Evolutionary conservation across 2,113 vertebrate species (phyloP).

Genomic region (Phylloscopus whistleri): DNA sequence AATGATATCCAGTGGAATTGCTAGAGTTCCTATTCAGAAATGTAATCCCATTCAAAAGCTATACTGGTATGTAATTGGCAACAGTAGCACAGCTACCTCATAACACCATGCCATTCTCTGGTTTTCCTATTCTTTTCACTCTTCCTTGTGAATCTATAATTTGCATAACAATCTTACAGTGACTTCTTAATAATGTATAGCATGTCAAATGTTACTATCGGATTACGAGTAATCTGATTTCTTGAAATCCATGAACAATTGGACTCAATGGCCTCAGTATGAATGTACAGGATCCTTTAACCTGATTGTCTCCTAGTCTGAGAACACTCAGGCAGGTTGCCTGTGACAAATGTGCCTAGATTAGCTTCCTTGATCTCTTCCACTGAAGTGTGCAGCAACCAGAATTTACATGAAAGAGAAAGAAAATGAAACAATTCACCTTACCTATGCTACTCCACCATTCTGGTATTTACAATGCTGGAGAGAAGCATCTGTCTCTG

Average conservation of each 20-base stretch:
- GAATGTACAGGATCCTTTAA: not conserved
- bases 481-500: not conserved
- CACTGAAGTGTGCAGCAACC: not conserved
- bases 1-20: not conserved
- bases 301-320: not conserved
- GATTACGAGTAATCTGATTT: constrained; percentile 40
- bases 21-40: not conserved
- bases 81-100: not conserved
- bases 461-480: not conserved
- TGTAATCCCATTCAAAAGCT: not conserved
- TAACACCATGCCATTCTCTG: not conserved
- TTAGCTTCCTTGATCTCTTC: not conserved
- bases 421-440: not conserved
- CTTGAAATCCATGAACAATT: not conserved
- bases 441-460: not conserved
- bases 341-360: not conserved
- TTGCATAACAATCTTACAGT: constrained; percentile 8
- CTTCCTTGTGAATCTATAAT: not conserved
- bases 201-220: not conserved
- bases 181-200: not conserved
- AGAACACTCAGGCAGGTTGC: not conserved
- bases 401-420: not conserved
- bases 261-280: not conserved
- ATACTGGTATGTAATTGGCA: not conserved
- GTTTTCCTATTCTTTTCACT: not conserved